Evolutionary conservation across 2,113 vertebrate species (phyloP).

Genomic region (Saguinus midas): DNA sequence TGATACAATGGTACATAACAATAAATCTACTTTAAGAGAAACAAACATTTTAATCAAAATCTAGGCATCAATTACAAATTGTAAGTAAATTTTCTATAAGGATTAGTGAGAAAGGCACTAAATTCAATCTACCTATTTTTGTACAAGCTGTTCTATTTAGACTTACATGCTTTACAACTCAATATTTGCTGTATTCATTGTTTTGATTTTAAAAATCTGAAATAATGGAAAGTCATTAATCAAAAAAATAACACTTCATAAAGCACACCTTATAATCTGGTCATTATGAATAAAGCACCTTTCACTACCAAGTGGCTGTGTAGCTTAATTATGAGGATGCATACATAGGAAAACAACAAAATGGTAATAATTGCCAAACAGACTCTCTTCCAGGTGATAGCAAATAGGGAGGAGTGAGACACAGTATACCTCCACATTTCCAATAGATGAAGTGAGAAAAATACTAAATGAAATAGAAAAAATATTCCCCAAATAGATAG

Average conservation of each 20-base stretch:
- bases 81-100: not conserved
- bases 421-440: not conserved
- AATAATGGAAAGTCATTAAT: not conserved
- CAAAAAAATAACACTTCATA: not conserved
- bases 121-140: not conserved
- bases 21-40: not conserved
- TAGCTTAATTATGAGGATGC: not conserved
- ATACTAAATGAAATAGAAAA: not conserved
- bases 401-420: rapidly evolving
- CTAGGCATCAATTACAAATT: not conserved
- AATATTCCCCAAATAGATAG: not conserved
- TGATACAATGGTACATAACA: not conserved
- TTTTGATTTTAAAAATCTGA: not conserved
- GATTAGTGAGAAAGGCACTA: not conserved
- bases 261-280: not conserved
- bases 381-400: not conserved
- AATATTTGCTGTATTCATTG: not conserved
- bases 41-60: not conserved
- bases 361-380: not conserved
- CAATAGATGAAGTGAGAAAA: not conserved
- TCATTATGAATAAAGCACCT: not conserved
- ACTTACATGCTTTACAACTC: not conserved
- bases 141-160: not conserved
- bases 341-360: not conserved
- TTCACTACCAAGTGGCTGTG: not conserved